phyloP scores from a whole-genome alignment of 2,888 invertebrate genomes.

The Tenodera sinensis region DNA sequence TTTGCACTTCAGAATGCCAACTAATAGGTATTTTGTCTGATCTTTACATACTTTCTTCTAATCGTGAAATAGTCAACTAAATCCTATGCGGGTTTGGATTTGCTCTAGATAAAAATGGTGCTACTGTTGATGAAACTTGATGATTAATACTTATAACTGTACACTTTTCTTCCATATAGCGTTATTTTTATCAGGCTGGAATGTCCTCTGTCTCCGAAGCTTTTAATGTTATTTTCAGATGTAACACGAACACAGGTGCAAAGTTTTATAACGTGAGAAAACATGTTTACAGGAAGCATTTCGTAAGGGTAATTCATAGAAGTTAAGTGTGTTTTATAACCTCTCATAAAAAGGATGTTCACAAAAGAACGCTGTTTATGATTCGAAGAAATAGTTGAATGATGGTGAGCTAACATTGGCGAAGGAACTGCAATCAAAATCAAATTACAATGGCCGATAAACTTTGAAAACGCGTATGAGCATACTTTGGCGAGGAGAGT shows the following conservation, averaged over 20 bases:
- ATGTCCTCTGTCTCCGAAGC: too few species aligned
- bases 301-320: neutral
- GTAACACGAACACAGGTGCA: neutral
- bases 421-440: neutral
- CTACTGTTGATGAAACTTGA: too few species aligned
- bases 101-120: too few species aligned
- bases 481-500: neutral
- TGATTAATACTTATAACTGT: too few species aligned
- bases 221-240: neutral
- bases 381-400: neutral
- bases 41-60: too few species aligned
- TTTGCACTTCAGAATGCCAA: too few species aligned
- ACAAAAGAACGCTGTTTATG: neutral
- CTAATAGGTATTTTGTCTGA: too few species aligned
- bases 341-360: neutral
- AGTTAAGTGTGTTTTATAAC: neutral
- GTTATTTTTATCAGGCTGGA: too few species aligned
- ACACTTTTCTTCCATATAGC: too few species aligned
- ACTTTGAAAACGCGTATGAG: neutral
- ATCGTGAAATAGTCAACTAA: too few species aligned
- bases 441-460: conserved; percentile 7
- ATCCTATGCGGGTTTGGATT: too few species aligned
- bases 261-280: neutral
- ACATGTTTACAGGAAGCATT: neutral
- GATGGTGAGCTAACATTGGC: neutral